Evolutionary conservation across 2,888 invertebrate genomes (phyloP).

Genomic region (Antheraea assamensis): DNA sequence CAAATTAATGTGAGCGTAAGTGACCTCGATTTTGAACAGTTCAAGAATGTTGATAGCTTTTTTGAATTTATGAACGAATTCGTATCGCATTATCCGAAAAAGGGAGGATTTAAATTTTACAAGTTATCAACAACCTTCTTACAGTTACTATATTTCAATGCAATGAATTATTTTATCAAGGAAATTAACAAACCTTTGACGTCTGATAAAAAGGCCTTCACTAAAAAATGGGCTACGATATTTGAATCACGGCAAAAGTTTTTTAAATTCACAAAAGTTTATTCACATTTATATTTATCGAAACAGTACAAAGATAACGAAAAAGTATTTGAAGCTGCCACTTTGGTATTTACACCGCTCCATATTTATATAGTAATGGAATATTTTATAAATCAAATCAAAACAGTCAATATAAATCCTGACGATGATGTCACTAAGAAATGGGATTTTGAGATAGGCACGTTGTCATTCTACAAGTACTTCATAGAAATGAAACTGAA

Average conservation of each 20-base stretch:
- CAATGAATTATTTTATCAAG: slow-evolving; percentile 6
- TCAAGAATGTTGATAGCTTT: slow-evolving; percentile 6
- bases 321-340: neutral
- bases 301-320: neutral
- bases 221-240: neutral
- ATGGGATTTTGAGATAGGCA: slow-evolving; percentile 24
- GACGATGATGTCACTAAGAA: neutral
- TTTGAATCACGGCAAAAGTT: neutral
- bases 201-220: neutral
- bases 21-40: neutral
- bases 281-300: neutral
- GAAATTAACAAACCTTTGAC: neutral
- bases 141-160: neutral
- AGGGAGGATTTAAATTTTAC: neutral
- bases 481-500: slow-evolving; percentile 26
- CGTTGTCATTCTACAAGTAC: slow-evolving; percentile 22
- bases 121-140: neutral
- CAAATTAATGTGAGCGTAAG: slow-evolving; percentile 23
- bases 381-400: slow-evolving; percentile 20
- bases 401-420: neutral
- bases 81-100: neutral
- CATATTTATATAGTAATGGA: slow-evolving; percentile 22
- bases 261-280: neutral
- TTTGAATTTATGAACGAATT: slow-evolving; percentile 13
- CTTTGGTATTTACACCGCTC: slow-evolving; percentile 16